phyloP scores from a whole-genome alignment of 2,888 invertebrate species.

The Stratiomys singularior region DNA sequence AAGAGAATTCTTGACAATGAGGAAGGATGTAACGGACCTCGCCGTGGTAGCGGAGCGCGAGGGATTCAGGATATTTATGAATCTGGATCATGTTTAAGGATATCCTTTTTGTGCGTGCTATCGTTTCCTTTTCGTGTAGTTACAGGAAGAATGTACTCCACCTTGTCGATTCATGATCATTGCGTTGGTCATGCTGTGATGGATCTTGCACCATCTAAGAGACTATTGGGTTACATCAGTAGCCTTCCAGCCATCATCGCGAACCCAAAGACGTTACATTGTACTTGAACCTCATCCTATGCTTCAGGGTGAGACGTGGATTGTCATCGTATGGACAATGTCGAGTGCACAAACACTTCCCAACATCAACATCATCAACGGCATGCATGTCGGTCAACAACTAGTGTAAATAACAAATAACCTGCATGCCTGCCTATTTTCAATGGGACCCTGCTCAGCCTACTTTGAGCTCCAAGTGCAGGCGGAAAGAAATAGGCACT shows the following conservation, averaged over 20 bases:
- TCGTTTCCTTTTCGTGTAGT: too few relatives aligned
- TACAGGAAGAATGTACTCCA: too few relatives aligned
- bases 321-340: too few relatives aligned
- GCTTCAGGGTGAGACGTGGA: not conserved
- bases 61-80: not conserved
- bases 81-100: too few relatives aligned
- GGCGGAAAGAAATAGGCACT: not conserved
- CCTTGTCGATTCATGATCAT: too few relatives aligned
- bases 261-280: not conserved
- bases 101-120: too few relatives aligned
- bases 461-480: not conserved
- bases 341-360: too few relatives aligned
- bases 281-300: not conserved
- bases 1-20: not conserved
- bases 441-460: not conserved
- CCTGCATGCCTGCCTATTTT: conserved; percentile 1
- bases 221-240: not conserved
- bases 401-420: conserved; percentile 1
- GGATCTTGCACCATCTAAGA: not conserved
- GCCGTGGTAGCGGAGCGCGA: not conserved
- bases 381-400: not conserved
- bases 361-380: too few relatives aligned
- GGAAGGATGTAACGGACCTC: not conserved
- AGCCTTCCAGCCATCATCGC: too few relatives aligned
- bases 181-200: not conserved